Base-by-base conservation (phyloP, 2,113 vertebrate genomes). In the Paratilapia polleni region DNA sequence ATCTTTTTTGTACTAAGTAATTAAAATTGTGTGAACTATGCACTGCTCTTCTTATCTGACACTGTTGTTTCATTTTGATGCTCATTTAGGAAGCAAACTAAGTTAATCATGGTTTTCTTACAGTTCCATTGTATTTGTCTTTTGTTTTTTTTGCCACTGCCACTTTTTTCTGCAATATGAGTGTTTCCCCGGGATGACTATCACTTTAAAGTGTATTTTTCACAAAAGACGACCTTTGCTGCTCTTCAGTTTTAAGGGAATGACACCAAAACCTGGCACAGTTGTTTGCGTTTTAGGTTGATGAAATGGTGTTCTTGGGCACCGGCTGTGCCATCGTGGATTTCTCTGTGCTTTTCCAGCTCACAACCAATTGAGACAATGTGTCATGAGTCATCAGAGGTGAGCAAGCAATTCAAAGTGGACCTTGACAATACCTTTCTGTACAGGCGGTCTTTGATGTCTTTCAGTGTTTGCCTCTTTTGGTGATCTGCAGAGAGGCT, bases 401-500 rank as follows among this genome's bases (percentile, higher is more conserved):
- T 75, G 70, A 84, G 56, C 59, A 13, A 58, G 47, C 41, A 34
- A 76, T 54, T 83, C 70, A 83, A 75, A 81, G 52, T 8, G 49
- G 49, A 61, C 43, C 64, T 54, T 26, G 34, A 80, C 61, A 56
- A 77, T 19, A 6, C 36, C 9, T 64, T 41, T 80, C n/a, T 70
- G 22, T 41, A 13, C 11, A 7, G 41, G 64, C 8, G 1, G 54
- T 38, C 73, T 83, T 82, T 86, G 75, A 75, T 84, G 78, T 80
- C 26, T 77, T 24, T 82, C 62, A 49, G 58, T 14, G 43, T 38
- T 38, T 54, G 70, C 38, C n/a, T 57, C 49, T 58, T 60, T 83
- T 8, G 73, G 22, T 78, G 75, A 22, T 24, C 43, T 5, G 34
- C 1, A 5, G 58, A 79, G 47, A 73, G 2, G 56, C 17, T 76